These are phyloP conservation scores for Platanista minor DNA, from an alignment of 2,113 vertebrate species.

Conservation along the genomic window DNA sequence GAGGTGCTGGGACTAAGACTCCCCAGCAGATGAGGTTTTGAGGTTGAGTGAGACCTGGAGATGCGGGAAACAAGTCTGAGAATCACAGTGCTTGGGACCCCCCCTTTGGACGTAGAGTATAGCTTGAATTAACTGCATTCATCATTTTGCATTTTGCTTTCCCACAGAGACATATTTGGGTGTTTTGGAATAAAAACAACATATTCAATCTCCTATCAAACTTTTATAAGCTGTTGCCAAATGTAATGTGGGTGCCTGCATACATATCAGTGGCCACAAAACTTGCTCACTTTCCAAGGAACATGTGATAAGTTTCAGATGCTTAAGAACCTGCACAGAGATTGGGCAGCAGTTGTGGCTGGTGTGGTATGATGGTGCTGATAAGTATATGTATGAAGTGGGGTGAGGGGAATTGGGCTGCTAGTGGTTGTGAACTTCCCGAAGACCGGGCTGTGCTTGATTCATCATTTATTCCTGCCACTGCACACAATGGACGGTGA, in stretches of 20 bases:
- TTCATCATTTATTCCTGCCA: background rate
- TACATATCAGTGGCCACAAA: background rate
- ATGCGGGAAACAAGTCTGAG: background rate
- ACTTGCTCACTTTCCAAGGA: background rate
- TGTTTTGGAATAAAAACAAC: background rate
- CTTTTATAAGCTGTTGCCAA: background rate
- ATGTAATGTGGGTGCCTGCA: background rate
- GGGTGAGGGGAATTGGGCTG: fast-evolving
- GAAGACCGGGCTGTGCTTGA: background rate
- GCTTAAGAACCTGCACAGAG: fast-evolving
- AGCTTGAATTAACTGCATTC: background rate
- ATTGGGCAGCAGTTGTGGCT: background rate
- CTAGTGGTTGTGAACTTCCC: background rate
- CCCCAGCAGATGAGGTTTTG: background rate
- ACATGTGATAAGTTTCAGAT: background rate
- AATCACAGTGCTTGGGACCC: background rate
- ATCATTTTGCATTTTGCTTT: background rate
- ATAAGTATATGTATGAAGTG: fast-evolving
- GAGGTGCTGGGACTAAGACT: background rate
- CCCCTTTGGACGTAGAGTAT: background rate
- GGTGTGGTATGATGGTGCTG: background rate
- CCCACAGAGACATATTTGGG: background rate
- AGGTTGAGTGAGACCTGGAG: background rate
- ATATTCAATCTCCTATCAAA: background rate
- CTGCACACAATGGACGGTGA: background rate